Evolutionary conservation across 1,140 invertebrate genomes (phyloP), one percentile per base, ranked within the genome.

Genomic region (Drosophila funebris): DNA sequence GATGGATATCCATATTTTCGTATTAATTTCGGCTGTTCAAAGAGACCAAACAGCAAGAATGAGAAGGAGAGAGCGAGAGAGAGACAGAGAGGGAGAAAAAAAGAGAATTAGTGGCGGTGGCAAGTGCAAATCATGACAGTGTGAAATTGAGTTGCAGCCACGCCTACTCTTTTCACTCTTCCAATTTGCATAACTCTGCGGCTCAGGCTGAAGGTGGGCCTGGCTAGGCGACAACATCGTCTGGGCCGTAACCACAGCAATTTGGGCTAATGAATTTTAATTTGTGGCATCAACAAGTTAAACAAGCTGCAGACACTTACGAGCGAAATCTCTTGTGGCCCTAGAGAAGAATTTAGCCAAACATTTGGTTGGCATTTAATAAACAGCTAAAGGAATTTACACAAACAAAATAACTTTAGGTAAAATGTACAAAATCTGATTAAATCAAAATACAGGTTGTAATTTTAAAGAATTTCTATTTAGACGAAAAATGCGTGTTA

Each of bases 1-100:
- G 93, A 90, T 13, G 93, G 93, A 76, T 95, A 95, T 14, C 94
- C 94, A 80, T 94, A 93, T 81, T 93, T 93, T 53, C 76, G 83
- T 57, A 94, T 90, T 48, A 94, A 83, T 83, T 91, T 90, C 24
- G 90, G 90, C 90, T 91, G 60, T 13, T 41, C 52, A 44, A 68
- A 39, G 20, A 48, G 46, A 64, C 48, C 31, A 57, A 50, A 69
- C 48, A 36, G 13, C 33, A 18, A 33, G 37, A 43, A 36, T 24
- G 22, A 36, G 33, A 41, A 36, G 60, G 18, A 46, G 27, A 67
- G 4, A 46, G 16, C 37, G 8, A 37, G n/a, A 22, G 29, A 37
- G 3, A 36, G 37, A 57, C 22, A 24, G 22, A 60, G 52, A 70
- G 39, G 3, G 16, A 18, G 11, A 58, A 37, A 62, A 43, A 52